phyloP scores from a whole-genome alignment of 2,797 vertebrate species.

The Leptatherina wallacei region DNA sequence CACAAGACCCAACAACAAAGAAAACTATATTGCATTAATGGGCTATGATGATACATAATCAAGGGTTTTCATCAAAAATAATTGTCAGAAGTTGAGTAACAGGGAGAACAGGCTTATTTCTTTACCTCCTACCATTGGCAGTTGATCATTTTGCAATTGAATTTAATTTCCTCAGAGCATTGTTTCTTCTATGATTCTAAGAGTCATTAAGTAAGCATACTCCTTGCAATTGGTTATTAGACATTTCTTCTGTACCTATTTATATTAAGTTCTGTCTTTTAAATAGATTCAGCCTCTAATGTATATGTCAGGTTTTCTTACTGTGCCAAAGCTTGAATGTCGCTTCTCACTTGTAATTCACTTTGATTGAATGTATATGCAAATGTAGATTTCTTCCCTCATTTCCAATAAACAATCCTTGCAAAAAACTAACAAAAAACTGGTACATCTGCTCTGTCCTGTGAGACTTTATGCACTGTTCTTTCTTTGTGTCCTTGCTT shows the following conservation, averaged over 20 bases:
- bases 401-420: conserved; percentile 2
- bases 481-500: conserved; percentile 16
- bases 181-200: not conserved
- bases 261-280: not conserved
- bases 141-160: no score
- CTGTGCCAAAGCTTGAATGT: not conserved
- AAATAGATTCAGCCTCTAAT: not conserved
- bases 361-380: not conserved
- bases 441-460: conserved; percentile 26
- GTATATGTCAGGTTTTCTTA: not conserved
- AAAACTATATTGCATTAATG: not conserved
- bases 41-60: not conserved
- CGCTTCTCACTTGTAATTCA: not conserved
- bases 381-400: not conserved
- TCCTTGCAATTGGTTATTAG: not conserved
- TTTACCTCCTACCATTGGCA: no score
- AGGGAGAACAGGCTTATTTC: not conserved
- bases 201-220: conserved; percentile 20
- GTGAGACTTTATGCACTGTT: conserved; percentile 31
- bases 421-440: conserved; percentile 9
- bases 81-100: not conserved
- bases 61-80: conserved; percentile 21
- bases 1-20: conserved; percentile 3
- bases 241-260: not conserved
- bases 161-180: not conserved